Conservation (phyloP, 2,888 invertebrate species). For the Erebia epiphron region DNA sequence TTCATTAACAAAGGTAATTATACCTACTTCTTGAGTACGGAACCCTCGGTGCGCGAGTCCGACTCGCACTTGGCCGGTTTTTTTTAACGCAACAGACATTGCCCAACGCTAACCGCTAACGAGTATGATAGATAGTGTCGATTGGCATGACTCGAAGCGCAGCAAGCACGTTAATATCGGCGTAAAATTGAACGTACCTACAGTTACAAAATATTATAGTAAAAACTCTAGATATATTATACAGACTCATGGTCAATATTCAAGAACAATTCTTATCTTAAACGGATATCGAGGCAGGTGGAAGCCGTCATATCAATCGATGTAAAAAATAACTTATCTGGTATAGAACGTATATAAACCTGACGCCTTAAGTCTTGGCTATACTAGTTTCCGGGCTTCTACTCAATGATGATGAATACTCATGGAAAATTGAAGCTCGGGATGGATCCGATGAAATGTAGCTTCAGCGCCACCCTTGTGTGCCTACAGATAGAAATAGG, state of each 20-base stretch:
- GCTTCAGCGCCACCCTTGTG: background rate
- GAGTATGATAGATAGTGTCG: slow-evolving; percentile 17
- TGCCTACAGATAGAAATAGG: background rate
- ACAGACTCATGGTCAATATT: background rate
- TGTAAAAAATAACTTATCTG: background rate
- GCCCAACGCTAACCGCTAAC: background rate
- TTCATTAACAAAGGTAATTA: too few species aligned
- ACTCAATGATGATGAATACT: too few species aligned
- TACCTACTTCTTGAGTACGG: too few species aligned
- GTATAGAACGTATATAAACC: background rate
- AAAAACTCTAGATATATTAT: background rate
- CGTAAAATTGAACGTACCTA: slow-evolving; percentile 8
- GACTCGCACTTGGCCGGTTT: too few species aligned
- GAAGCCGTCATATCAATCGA: background rate
- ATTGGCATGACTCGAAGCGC: background rate
- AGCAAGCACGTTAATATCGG: background rate
- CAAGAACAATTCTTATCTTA: background rate
- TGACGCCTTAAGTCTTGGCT: background rate
- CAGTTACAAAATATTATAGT: slow-evolving; percentile 2
- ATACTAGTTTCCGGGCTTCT: too few species aligned
- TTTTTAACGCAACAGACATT: background rate
- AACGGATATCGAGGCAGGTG: background rate
- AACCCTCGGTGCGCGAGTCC: too few species aligned
- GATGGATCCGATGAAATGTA: background rate
- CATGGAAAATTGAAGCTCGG: background rate